Conservation (phyloP, 2,113 vertebrate genomes). For the Saimiri boliviensis region DNA sequence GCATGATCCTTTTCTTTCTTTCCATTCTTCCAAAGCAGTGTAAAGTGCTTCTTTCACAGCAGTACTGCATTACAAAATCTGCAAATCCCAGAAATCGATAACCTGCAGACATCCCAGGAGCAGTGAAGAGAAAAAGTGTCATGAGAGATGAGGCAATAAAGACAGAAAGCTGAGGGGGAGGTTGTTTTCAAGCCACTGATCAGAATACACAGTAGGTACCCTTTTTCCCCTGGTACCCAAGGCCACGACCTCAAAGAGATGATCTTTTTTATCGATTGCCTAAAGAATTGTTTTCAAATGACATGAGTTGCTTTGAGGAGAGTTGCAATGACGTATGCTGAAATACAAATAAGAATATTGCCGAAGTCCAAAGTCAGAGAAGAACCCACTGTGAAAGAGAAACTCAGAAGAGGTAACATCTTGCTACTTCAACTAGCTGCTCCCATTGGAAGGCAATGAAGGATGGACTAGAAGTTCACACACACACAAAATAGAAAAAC, state of each 20-base stretch:
- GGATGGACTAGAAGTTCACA: background rate
- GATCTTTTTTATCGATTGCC: constrained; percentile 66
- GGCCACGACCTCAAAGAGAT: background rate
- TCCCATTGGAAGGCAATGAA: background rate
- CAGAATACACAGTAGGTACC: background rate
- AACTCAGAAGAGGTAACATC: background rate
- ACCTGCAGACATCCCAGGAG: background rate
- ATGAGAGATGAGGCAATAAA: background rate
- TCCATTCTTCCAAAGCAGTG: background rate
- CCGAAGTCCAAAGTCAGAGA: constrained; percentile 61
- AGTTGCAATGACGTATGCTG: constrained; percentile 52
- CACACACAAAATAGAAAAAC: too few relatives aligned
- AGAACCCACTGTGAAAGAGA: constrained; percentile 59
- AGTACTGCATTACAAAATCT: constrained; percentile 49
- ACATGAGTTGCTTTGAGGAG: constrained; percentile 35
- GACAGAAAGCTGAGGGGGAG: constrained; percentile 54
- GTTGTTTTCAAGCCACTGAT: constrained; percentile 49
- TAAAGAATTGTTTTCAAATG: constrained; percentile 58
- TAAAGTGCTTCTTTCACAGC: background rate
- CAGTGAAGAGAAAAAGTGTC: constrained; percentile 5
- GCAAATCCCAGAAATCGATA: constrained; percentile 8
- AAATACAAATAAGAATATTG: constrained; percentile 66
- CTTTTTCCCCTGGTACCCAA: background rate
- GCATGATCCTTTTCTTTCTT: background rate
- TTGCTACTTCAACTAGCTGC: background rate